Conservation (phyloP, 1,140 invertebrate genomes). For the Pseudobourletiella spinata region DNA sequence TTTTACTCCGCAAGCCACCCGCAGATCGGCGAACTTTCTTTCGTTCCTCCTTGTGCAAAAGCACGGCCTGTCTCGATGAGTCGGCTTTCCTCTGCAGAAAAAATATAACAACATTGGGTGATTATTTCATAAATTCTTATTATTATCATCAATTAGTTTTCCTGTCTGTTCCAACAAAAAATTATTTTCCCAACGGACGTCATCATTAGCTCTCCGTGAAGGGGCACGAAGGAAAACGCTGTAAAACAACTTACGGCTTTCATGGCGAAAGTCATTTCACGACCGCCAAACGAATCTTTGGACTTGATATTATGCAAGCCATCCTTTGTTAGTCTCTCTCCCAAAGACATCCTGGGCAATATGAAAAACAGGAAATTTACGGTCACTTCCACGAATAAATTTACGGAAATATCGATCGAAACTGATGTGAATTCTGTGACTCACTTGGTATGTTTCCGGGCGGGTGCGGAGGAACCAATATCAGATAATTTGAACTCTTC, state of each 20-base stretch:
- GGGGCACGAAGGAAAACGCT: too few relatives aligned
- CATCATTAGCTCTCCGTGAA: too few relatives aligned
- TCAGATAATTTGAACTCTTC: slow-evolving; percentile 49
- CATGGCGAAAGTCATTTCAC: slow-evolving; percentile 66
- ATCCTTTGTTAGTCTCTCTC: slow-evolving; percentile 54
- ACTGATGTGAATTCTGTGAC: too few relatives aligned
- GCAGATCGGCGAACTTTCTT: slow-evolving; percentile 61
- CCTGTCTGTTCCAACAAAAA: too few relatives aligned
- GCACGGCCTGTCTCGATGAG: slow-evolving; percentile 41
- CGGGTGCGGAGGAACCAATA: too few relatives aligned
- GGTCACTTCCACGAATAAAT: too few relatives aligned
- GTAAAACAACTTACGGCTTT: slow-evolving; percentile 50
- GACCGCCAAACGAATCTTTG: slow-evolving; percentile 55
- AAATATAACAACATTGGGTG: background rate
- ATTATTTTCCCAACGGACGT: too few relatives aligned
- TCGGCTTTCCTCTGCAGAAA: slow-evolving; percentile 43
- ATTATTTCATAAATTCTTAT: slow-evolving; percentile 1
- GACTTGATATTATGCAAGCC: slow-evolving; percentile 45
- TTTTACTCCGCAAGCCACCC: slow-evolving; percentile 37
- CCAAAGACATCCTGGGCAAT: slow-evolving; percentile 59
- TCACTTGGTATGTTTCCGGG: too few relatives aligned
- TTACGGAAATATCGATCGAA: too few relatives aligned
- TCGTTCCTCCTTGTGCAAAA: slow-evolving; percentile 61
- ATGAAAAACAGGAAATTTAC: too few relatives aligned
- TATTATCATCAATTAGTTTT: background rate